phyloP scores from a whole-genome alignment of 2,888 invertebrate species.

The Mechanitis messenoides region DNA sequence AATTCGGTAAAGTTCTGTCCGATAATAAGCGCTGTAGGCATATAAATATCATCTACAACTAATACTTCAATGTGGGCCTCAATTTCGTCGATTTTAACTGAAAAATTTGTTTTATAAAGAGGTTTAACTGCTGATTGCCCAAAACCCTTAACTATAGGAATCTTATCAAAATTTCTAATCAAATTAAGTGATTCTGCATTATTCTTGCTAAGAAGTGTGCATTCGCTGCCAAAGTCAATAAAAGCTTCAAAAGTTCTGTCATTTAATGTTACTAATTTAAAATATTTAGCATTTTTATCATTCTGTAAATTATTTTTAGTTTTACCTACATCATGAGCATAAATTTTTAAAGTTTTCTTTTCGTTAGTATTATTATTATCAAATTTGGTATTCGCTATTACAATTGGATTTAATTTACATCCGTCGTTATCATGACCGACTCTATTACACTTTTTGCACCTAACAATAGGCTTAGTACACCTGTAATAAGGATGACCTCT shows the following conservation, averaged over 20 bases:
- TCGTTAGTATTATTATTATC: no score
- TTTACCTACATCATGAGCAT: no score
- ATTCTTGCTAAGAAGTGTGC: neutral
- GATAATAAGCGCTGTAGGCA: neutral
- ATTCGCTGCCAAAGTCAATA: slow-evolving; percentile 9
- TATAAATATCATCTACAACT: slow-evolving; percentile 5
- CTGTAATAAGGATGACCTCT: no score
- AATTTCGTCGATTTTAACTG: neutral
- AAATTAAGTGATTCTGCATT: neutral
- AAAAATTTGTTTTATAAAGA: neutral
- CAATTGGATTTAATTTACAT: no score
- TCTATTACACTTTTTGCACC: no score
- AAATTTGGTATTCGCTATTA: no score
- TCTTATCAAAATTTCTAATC: neutral
- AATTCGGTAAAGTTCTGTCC: slow-evolving; percentile 6
- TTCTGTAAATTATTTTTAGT: no score
- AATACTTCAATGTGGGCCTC: neutral
- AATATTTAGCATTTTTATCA: no score
- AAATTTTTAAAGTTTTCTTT: no score
- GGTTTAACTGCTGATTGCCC: slow-evolving; percentile 5
- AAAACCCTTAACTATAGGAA: slow-evolving; percentile 4
- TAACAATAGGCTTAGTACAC: no score
- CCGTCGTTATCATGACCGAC: no score
- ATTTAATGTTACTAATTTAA: no score
- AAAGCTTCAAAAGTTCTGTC: neutral